Evolutionary conservation across 2,797 vertebrate genomes (phyloP).

Genomic region (Pseudochromis fuscus): DNA sequence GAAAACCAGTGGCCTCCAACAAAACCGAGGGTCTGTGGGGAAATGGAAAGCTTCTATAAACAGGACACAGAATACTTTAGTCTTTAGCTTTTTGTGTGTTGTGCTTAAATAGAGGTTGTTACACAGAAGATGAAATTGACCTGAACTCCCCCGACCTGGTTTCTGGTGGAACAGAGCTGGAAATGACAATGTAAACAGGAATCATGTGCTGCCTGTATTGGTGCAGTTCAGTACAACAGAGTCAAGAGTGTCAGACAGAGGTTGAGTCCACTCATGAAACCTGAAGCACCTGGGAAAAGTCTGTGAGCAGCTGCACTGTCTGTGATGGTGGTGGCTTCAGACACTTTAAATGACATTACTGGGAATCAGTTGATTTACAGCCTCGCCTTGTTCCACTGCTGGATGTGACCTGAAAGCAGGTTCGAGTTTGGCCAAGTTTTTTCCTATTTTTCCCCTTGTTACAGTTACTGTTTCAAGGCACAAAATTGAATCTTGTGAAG

Average conservation of each 20-base stretch:
- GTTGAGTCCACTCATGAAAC: slow-evolving; percentile 31
- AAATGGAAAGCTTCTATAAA: slow-evolving; percentile 59
- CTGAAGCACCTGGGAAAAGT: slow-evolving; percentile 9
- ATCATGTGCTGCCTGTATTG: slow-evolving; percentile 3
- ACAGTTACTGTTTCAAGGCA: slow-evolving; percentile 12
- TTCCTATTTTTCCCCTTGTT: slow-evolving; percentile 8
- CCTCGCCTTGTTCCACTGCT: slow-evolving; percentile 4
- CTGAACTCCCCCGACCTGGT: slow-evolving; percentile 36
- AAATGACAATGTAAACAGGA: slow-evolving; percentile 59
- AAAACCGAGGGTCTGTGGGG: slow-evolving; percentile 31
- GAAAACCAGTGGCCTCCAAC: slow-evolving; percentile 28
- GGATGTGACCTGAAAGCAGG: slow-evolving; percentile 18
- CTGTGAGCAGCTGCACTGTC: slow-evolving; percentile 1
- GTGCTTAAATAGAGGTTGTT: not conserved
- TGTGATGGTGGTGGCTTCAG: slow-evolving; percentile 18
- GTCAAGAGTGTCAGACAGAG: slow-evolving; percentile 24
- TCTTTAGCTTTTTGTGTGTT: slow-evolving; percentile 38
- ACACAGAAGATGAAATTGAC: slow-evolving; percentile 40
- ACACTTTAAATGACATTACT: slow-evolving; percentile 2
- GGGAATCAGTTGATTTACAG: slow-evolving; percentile 21
- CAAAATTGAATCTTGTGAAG: slow-evolving; percentile 38
- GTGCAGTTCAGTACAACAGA: slow-evolving; percentile 6
- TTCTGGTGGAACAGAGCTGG: slow-evolving; percentile 34
- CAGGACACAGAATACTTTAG: slow-evolving; percentile 63
- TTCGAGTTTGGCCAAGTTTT: slow-evolving; percentile 32